These are phyloP conservation scores for Acanthosepion pharaonis DNA, from an alignment of 2,888 invertebrate species.

Conservation along the genomic window DNA sequence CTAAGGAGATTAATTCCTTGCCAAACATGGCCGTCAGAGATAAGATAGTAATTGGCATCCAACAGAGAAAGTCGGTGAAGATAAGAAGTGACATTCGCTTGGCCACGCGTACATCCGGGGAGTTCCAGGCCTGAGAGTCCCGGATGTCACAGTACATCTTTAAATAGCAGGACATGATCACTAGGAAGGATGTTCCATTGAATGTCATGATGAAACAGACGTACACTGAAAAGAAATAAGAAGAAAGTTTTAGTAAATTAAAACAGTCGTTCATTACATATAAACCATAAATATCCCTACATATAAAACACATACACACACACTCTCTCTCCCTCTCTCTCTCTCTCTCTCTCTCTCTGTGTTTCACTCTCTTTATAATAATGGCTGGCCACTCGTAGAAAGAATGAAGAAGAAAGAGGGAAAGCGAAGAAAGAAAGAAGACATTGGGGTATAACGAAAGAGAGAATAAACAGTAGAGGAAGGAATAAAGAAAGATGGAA, in stretches of 20 bases:
- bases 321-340: too few relatives aligned
- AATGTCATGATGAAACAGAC: slow-evolving; percentile 72
- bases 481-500: too few relatives aligned
- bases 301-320: too few relatives aligned
- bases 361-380: too few relatives aligned
- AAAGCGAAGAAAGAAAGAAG: too few relatives aligned
- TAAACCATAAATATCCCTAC: too few relatives aligned
- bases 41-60: slow-evolving; percentile 98
- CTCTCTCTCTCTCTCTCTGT: too few relatives aligned
- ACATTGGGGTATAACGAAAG: too few relatives aligned
- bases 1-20: slow-evolving; percentile 89
- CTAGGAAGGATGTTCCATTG: slow-evolving; percentile 85
- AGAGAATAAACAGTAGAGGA: too few relatives aligned
- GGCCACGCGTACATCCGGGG: slow-evolving; percentile 95
- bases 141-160: slow-evolving; percentile 98
- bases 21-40: slow-evolving; percentile 95
- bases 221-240: slow-evolving; percentile 62
- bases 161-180: slow-evolving; percentile 94
- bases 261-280: not conserved
- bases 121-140: slow-evolving; percentile 96
- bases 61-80: slow-evolving; percentile 97
- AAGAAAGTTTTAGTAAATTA: not conserved
- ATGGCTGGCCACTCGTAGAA: too few relatives aligned
- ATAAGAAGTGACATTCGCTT: slow-evolving; percentile 96
- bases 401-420: too few relatives aligned